phyloP scores from a whole-genome alignment of 1,140 invertebrate species.

The Panagrolaimus sp. region DNA sequence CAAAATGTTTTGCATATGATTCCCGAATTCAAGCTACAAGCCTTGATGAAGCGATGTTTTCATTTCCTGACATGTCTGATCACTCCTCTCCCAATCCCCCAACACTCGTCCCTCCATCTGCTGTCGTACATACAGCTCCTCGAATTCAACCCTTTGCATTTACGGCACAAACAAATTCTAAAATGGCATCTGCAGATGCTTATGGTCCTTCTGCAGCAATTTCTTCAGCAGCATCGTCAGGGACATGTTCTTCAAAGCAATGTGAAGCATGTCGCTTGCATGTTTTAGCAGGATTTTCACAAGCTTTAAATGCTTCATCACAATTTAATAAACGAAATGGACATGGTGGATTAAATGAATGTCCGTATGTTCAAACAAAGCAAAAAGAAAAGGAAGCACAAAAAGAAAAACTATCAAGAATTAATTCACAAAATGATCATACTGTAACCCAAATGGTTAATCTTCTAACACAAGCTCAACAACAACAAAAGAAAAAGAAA shows the following conservation, averaged over 20 bases:
- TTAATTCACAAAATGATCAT: no score
- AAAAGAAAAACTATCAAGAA: no score
- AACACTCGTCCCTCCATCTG: neutral
- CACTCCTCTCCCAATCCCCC: neutral
- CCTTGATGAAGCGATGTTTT: neutral
- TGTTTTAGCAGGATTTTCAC: neutral
- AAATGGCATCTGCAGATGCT: neutral
- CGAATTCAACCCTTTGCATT: neutral
- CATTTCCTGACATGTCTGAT: neutral
- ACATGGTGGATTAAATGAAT: no score
- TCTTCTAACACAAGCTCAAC: no score
- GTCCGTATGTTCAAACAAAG: no score
- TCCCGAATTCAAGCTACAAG: neutral
- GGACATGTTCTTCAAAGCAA: neutral
- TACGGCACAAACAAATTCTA: neutral
- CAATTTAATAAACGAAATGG: no score
- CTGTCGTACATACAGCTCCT: neutral
- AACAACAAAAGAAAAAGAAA: no score
- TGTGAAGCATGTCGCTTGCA: neutral
- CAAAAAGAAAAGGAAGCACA: no score
- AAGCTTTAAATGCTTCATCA: neutral
- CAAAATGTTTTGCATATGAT: constrained; percentile 5
- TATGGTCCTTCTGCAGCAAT: no score
- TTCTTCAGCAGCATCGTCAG: neutral
- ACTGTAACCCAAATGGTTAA: no score